Percentiles rank a stretch among this genome's conserved stretches.
phyloP scores from a whole-genome alignment of 2,797 vertebrate genomes.

The Carapus acus region DNA sequence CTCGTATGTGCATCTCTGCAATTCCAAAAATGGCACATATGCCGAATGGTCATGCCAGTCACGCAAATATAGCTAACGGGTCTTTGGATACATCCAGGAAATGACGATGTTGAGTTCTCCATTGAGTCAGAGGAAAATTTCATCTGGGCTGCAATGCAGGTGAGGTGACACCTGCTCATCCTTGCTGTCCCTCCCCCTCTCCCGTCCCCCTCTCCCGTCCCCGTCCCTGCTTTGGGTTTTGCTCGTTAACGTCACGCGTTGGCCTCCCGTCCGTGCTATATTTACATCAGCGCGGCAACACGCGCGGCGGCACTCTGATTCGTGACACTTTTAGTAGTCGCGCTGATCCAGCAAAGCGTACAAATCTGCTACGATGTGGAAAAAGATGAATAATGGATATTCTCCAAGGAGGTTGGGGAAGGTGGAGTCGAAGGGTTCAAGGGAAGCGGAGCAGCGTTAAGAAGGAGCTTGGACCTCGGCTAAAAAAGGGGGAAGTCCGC shows the following conservation, averaged over 20 bases:
- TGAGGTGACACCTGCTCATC: too few relatives aligned
- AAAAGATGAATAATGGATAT: not conserved
- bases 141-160: too few relatives aligned
- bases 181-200: too few relatives aligned
- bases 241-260: constrained; percentile 23
- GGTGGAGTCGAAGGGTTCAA: not conserved
- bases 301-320: constrained; percentile 1
- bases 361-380: not conserved
- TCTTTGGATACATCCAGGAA: constrained; percentile 13
- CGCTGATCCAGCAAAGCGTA: constrained; percentile 1
- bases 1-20: not conserved
- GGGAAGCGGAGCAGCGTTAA: too few relatives aligned
- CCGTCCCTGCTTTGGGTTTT: constrained; percentile 13
- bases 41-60: not conserved
- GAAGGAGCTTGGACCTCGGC: too few relatives aligned
- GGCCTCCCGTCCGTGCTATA: constrained; percentile 23
- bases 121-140: too few relatives aligned
- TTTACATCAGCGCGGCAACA: constrained; percentile 16
- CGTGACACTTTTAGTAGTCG: not conserved
- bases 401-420: too few relatives aligned
- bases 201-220: too few relatives aligned
- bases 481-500: too few relatives aligned
- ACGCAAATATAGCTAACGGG: constrained; percentile 13
- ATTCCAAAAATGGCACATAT: not conserved
- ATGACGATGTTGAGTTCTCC: not conserved